Base-by-base conservation (phyloP, 2,113 vertebrate genomes). In the Urocolius indicus region DNA sequence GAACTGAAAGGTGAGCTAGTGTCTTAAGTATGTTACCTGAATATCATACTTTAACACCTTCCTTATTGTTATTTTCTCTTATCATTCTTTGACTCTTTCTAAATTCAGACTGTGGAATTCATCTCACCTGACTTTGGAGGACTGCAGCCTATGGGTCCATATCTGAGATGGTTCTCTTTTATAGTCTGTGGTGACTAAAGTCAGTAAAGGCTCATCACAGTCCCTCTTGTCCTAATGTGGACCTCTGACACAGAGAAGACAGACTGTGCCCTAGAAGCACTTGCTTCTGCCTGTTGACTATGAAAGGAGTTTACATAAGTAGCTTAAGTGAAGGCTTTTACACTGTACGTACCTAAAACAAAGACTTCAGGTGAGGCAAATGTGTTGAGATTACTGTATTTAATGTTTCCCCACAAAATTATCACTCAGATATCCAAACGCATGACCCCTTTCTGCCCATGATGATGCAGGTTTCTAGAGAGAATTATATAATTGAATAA, bases 91-190 rank as follows among this genome's bases (percentile, higher is more conserved):
- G 58, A 13, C 13, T 24, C 19, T 71, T 92, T 86, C 61, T 55
- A 79, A 45, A 59, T 45, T 54, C 15, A 54, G 57, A 41, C 36
- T 18, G 6, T 51, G 24, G 26, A 21, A 79, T 34, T 69, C 41
- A 58, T 32, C 30, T 86, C 43, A 57, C 27, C 24, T 80, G 59
- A 51, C 19, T 92, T 76, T 45, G 41, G 49, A 83, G 36, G 23
- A 27, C 32, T 57, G 4, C 11, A 45, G 1, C 8, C 4, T 48
- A 32, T 9, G 2, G 10, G 3, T 54, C 19, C 2, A 1, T 54
- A 32, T 62, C n/a, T 74, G 55, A 94, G 41, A 13, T 17, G 1
- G 10, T 69, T 81, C n/a, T 62, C 36, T 49, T 77, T n/a, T 58
- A 41, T 20, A 57, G 11, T 41, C 41, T 69, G 18, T 65, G 23